Evolutionary conservation across 2,888 invertebrate genomes (phyloP).

Genomic region (Tineola bisselliella): DNA sequence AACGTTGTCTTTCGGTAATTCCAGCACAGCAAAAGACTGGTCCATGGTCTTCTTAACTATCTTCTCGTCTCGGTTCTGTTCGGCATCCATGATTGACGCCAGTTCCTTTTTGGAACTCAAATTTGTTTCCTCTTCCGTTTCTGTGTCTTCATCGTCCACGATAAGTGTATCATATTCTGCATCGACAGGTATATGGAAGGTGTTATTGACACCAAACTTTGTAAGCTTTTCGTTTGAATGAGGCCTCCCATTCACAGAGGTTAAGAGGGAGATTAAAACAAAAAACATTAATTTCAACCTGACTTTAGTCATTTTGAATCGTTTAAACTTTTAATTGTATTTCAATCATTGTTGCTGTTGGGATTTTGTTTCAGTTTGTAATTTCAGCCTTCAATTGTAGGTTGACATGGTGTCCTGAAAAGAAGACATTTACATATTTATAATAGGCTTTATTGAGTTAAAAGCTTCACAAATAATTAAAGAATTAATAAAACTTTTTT

Average conservation of each 20-base stretch:
- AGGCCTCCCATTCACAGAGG: conserved; percentile 47
- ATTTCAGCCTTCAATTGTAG: not conserved
- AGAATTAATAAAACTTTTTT: too few relatives aligned
- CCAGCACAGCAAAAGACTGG: conserved; percentile 19
- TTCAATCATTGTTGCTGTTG: not conserved
- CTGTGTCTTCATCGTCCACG: conserved; percentile 32
- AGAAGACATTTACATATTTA: not conserved
- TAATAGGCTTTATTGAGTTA: not conserved
- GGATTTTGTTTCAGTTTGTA: not conserved
- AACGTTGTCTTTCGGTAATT: conserved; percentile 29
- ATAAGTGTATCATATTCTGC: conserved; percentile 51
- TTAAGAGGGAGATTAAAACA: conserved; percentile 44
- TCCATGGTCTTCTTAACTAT: conserved; percentile 37
- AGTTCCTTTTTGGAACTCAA: conserved; percentile 44
- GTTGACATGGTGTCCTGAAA: not conserved
- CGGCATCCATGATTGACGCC: conserved; percentile 48
- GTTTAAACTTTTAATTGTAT: not conserved
- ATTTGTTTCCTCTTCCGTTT: conserved; percentile 36
- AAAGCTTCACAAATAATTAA: too few relatives aligned
- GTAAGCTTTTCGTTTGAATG: conserved; percentile 28
- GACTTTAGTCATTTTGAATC: conserved; percentile 50
- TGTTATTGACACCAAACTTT: conserved; percentile 29
- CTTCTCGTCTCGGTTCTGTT: conserved; percentile 48
- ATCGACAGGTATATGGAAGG: conserved; percentile 48
- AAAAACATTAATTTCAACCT: conserved; percentile 61